These are phyloP conservation scores for Adelges cooleyi DNA, from an alignment of 1,140 invertebrate species.

Conservation along the genomic window DNA sequence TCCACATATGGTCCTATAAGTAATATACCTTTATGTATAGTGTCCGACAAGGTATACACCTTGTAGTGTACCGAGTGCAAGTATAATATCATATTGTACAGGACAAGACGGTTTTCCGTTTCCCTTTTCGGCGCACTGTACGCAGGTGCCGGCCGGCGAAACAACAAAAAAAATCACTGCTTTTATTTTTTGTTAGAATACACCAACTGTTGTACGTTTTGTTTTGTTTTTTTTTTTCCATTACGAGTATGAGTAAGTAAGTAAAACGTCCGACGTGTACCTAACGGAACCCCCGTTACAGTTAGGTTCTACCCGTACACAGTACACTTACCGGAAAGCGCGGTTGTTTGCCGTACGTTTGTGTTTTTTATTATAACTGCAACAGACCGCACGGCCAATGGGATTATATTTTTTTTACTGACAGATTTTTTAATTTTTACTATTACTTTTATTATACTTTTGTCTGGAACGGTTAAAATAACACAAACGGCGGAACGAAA, in stretches of 20 bases:
- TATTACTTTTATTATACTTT: too few species aligned
- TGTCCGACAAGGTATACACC: too few species aligned
- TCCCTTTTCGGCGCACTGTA: background rate
- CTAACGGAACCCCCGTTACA: conserved; percentile 14
- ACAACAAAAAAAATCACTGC: conserved; percentile 1
- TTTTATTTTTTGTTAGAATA: background rate
- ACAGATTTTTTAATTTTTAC: too few species aligned
- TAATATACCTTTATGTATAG: too few species aligned
- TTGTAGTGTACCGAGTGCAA: background rate
- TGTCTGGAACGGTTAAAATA: too few species aligned
- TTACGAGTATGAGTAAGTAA: background rate
- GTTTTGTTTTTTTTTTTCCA: too few species aligned
- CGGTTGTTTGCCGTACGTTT: background rate
- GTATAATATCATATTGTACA: background rate
- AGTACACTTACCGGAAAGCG: background rate
- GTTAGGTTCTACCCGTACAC: background rate
- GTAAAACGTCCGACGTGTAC: background rate
- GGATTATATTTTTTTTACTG: too few species aligned
- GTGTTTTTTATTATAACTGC: background rate
- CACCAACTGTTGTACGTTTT: background rate
- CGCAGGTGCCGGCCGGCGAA: background rate
- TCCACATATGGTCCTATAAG: too few species aligned
- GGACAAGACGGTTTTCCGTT: conserved; percentile 7
- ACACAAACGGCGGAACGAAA: too few species aligned
- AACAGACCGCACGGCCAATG: too few species aligned